Evolutionary conservation across 1,140 invertebrate species (phyloP).

Genomic region (Camponotus vicinus): DNA sequence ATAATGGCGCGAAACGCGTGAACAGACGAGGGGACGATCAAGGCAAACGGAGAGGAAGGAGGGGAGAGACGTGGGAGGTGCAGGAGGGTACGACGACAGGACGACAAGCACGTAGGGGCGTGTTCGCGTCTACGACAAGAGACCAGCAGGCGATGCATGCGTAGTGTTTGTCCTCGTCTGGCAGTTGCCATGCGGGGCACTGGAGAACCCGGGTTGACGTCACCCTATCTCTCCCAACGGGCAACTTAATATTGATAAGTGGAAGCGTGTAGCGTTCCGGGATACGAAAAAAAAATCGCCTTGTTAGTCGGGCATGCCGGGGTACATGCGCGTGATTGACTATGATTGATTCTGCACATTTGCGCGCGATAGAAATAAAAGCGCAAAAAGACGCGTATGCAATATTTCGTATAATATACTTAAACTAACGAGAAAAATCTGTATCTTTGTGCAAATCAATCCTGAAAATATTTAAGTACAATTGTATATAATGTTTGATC

Average conservation of each 20-base stretch:
- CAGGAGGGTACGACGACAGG: constrained; percentile 13
- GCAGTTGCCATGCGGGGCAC: constrained; percentile 82
- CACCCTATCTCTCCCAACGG: constrained; percentile 78
- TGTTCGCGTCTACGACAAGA: constrained; percentile 31
- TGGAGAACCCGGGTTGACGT: constrained; percentile 75
- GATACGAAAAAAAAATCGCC: constrained; percentile 36
- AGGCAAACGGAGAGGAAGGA: constrained; percentile 19
- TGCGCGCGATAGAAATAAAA: constrained; percentile 16
- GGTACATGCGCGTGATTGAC: neutral
- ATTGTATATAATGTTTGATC: neutral
- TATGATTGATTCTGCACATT: neutral
- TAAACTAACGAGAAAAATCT: neutral
- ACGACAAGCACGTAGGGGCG: neutral
- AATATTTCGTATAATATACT: too few relatives aligned
- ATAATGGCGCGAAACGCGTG: constrained; percentile 16
- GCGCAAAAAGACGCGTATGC: neutral
- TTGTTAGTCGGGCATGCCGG: neutral
- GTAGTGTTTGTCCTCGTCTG: constrained; percentile 74
- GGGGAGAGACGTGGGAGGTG: constrained; percentile 5
- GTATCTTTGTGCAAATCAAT: neutral
- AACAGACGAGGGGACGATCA: constrained; percentile 3
- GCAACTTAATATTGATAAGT: constrained; percentile 83
- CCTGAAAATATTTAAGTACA: neutral
- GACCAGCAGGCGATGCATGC: constrained; percentile 41
- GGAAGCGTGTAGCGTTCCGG: constrained; percentile 64